Evolutionary conservation across 2,113 vertebrate species (phyloP).

Genomic region (Aythya baeri): DNA sequence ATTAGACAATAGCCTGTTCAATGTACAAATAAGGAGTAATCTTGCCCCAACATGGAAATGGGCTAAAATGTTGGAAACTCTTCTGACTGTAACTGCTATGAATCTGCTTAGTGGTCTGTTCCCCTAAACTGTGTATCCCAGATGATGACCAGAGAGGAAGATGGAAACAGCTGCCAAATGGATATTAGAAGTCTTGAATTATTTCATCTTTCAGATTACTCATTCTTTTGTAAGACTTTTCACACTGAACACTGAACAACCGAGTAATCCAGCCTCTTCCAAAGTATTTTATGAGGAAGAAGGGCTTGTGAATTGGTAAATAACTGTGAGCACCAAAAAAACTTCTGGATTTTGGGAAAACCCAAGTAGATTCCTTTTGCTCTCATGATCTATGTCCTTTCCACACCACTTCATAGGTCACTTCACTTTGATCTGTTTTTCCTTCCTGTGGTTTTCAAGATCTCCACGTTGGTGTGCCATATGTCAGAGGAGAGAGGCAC

Average conservation of each 20-base stretch:
- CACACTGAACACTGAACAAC: background rate
- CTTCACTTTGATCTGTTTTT: background rate
- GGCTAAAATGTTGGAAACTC: background rate
- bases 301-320: background rate
- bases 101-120: background rate
- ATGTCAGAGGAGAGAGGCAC: background rate
- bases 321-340: background rate
- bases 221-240: background rate
- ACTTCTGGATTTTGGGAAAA: background rate
- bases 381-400: background rate
- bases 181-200: background rate
- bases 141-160: background rate
- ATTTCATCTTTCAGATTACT: background rate
- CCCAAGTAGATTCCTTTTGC: background rate
- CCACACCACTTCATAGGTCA: background rate
- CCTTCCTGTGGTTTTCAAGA: background rate
- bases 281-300: background rate
- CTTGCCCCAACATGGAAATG: background rate
- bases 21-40: background rate
- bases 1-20: background rate
- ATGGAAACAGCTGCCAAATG: background rate
- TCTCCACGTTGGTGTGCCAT: background rate
- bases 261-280: background rate
- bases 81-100: background rate
- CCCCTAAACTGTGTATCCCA: background rate